Evolutionary conservation across 92 coral and sea anemone species (phyloP), one percentile per base, ranked within the genome.

Genomic region (Epizoanthus rinbou): DNA sequence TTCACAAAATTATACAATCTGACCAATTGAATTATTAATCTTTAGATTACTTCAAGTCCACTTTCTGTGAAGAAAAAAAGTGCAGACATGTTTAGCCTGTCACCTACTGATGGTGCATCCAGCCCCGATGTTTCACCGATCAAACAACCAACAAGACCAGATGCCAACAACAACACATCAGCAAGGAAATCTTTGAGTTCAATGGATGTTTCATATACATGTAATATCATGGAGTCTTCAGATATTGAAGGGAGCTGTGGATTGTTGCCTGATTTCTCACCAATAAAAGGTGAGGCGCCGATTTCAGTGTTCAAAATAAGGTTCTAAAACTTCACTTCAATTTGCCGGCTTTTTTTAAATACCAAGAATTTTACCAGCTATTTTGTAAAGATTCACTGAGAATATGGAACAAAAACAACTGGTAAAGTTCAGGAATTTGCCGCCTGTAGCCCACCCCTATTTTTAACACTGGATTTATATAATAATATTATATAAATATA

Each of bases 61-160:
- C 86, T 93, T 68, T 85, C 92, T 28, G 75, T 19, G 85, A 83
- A 64, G 62, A 75, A 45, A 74, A 87, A 79, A 62, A 52, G 25
- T 35, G 81, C 69, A 52, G 79, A 39, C 10, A 17, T 50, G 15
- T 81, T 79, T 81, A 56, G 89, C 64, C 65, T 74, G 10, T 76
- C 82, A 65, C 66, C 81, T 69, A 35, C 87, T 50, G 82, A 80
- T 56, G 72, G 86, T 82, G 64, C 83, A 76, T 75, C 89, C 56
- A 93, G 95, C 74, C 98, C 95, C 39, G 94, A 91, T 24, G 88
- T 95, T 13, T 95, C 98, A 4, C 98, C 98, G 16, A 95, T 95
- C 64, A 91, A 84, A 53, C 76, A 79, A 56, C 86, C 64, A 57
- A 18, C 50, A n/a, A 74, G 54, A 68, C 71, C 75, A 52, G 79